Conservation (phyloP, 2,888 invertebrate genomes). For the Blomia tropicalis region DNA sequence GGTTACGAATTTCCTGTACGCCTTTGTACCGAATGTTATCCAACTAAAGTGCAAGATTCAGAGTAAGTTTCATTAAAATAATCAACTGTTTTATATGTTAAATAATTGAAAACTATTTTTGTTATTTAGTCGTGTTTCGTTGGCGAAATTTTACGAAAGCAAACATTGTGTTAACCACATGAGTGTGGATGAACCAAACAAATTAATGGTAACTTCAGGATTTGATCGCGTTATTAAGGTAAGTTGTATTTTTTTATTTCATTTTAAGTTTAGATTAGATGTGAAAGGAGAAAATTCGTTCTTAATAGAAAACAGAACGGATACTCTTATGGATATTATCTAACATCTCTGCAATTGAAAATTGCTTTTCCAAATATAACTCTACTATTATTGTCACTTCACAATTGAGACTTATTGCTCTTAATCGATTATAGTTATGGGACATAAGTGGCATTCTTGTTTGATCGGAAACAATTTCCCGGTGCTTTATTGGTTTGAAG, state of each 20-base stretch:
- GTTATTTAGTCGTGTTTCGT: conserved; percentile 70
- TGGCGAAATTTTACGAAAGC: conserved; percentile 87
- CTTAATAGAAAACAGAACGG: too few species aligned
- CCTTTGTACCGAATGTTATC: conserved; percentile 84
- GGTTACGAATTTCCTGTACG: conserved; percentile 96
- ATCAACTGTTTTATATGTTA: conserved; percentile 16
- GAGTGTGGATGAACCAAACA: conserved; percentile 72
- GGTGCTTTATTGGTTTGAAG: not conserved
- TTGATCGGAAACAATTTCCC: not conserved
- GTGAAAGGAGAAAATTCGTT: conserved; percentile 6
- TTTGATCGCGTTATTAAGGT: conserved; percentile 82
- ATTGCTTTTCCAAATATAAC: too few species aligned
- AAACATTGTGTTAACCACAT: conserved; percentile 76
- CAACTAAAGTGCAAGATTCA: conserved; percentile 58
- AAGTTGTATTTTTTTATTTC: conserved; percentile 8
- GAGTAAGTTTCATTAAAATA: conserved; percentile 48
- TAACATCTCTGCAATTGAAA: too few species aligned
- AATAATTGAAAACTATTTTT: conserved; percentile 13
- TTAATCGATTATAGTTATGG: conserved; percentile 28
- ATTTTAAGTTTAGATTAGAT: not conserved
- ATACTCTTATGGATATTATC: not conserved
- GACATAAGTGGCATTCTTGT: conserved; percentile 27
- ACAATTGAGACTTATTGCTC: too few species aligned
- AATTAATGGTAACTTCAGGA: conserved; percentile 75
- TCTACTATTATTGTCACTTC: too few species aligned